A percentile compares a stretch with the other conserved stretches of the same genome.
Evolutionary conservation across 2,888 invertebrate genomes (phyloP).

Genomic region (Protonemura montana): DNA sequence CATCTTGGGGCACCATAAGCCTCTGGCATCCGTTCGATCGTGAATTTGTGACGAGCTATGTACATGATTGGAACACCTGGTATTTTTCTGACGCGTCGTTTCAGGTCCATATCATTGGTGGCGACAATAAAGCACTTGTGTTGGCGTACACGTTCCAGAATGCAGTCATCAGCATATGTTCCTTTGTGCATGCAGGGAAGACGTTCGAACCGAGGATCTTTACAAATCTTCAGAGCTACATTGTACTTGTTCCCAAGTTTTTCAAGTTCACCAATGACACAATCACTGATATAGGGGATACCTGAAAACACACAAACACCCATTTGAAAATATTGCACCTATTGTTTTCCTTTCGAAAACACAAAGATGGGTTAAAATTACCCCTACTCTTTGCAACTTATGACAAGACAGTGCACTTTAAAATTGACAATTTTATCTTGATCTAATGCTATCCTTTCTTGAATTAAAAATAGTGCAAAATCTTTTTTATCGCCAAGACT

Average conservation of each 20-base stretch:
- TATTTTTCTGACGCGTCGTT: slow-evolving; percentile 93
- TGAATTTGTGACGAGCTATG: slow-evolving; percentile 84
- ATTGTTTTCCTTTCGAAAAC: too few relatives aligned
- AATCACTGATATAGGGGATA: slow-evolving; percentile 97
- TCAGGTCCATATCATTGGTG: slow-evolving; percentile 97
- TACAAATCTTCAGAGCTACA: slow-evolving; percentile 87
- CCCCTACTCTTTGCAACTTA: too few relatives aligned
- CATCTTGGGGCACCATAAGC: slow-evolving; percentile 92
- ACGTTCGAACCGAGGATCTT: slow-evolving; percentile 92
- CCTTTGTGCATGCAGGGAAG: slow-evolving; percentile 95
- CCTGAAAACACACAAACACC: too few relatives aligned
- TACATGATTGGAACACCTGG: slow-evolving; percentile 99
- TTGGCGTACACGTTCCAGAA: slow-evolving; percentile 88
- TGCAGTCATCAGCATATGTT: slow-evolving; percentile 98
- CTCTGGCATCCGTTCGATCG: slow-evolving; percentile 99
- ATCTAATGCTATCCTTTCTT: too few relatives aligned
- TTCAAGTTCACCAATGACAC: slow-evolving; percentile 96
- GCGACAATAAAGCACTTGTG: slow-evolving; percentile 99
- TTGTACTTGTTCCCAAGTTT: slow-evolving; percentile 95
- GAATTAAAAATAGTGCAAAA: slow-evolving; percentile 12
- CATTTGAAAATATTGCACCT: too few relatives aligned
- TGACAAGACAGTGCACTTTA: too few relatives aligned
- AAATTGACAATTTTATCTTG: too few relatives aligned
- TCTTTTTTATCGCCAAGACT: too few relatives aligned
- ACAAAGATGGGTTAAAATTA: too few relatives aligned